Base-by-base conservation (phyloP, 2,888 invertebrate genomes). In the Trissoscelio sp. region DNA sequence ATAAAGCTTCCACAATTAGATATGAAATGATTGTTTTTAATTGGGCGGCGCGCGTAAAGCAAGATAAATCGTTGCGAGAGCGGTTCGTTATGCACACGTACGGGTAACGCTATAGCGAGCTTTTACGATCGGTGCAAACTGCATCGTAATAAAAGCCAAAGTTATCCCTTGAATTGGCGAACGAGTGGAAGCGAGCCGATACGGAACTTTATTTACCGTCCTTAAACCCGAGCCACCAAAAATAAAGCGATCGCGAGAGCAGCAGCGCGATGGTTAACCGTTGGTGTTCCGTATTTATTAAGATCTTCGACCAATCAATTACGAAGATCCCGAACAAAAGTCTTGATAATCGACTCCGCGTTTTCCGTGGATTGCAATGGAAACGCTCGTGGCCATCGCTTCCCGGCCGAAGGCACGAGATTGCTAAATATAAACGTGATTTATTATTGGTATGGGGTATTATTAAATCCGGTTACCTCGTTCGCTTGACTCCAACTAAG, bases 401-500 rank as follows among this genome's bases (percentile, higher is more conserved):
- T 60, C 75, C 72, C 81, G 74, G 81, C 72, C 70, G 22, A 78
- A 72, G 69, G 70, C 79, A 74, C 75, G 74, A 75, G 72, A 53
- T 79, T 82, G 85, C 85, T 88, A 87, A 88, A 87, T 87, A 87
- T 85, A 87, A 89, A 88, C 85, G 82, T 86, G 87, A 89, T 89
- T 89, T 88, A 89, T 88, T 88, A 88, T 88, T 85, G 86, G 85
- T 84, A 86, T 81, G 85, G 86, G 86, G 86, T 88, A 89, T 88
- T 89, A 89, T 88, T 87, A 88, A 89, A 89, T 89, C 85, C 86
- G 86, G 88, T 89, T 87, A 88, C 87, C 85, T 86, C 86, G 86
- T 86, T 87, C 84, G 85, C 83, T 72, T 79, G 85, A n/a, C 81
- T 85, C 79, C 77, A 88, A 86, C 87, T 84, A 87, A 89, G 86